These are phyloP conservation scores for Temnothorax ravouxi DNA, from an alignment of 2,888 invertebrate species.

Conservation along the genomic window DNA sequence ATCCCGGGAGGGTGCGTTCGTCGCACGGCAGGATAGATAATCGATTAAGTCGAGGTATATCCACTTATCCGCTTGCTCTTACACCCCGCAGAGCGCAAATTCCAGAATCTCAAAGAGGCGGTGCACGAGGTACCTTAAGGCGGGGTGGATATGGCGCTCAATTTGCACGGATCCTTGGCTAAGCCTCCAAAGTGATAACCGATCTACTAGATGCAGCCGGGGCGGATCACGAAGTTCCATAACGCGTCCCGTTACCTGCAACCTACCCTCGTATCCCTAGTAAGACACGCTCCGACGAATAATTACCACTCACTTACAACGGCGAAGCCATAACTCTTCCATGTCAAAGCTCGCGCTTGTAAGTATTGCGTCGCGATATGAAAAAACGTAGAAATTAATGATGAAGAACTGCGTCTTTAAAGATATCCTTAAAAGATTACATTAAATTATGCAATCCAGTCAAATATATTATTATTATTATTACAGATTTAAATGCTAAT, in stretches of 20 bases:
- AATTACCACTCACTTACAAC: conserved; percentile 30
- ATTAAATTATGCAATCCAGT: not conserved
- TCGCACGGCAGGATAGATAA: conserved; percentile 74
- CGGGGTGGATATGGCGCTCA: conserved; percentile 58
- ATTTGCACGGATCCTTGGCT: conserved; percentile 69
- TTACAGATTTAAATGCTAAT: not conserved
- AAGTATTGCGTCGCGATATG: not conserved
- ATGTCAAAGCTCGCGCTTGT: not conserved
- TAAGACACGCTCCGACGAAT: conserved; percentile 37
- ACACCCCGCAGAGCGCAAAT: conserved; percentile 65
- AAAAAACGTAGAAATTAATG: not conserved
- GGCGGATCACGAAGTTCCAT: conserved; percentile 42
- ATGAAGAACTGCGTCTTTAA: no score
- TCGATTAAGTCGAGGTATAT: conserved; percentile 73
- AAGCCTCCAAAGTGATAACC: conserved; percentile 64
- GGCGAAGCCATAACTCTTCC: conserved; percentile 4
- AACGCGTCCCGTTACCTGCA: conserved; percentile 25
- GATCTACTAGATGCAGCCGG: conserved; percentile 54
- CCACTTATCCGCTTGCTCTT: conserved; percentile 70
- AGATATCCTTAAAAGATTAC: not conserved
- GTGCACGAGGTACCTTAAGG: conserved; percentile 65
- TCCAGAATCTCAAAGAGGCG: conserved; percentile 71
- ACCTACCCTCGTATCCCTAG: not conserved
- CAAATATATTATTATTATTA: not conserved
- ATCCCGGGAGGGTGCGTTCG: conserved; percentile 67